Conservation (phyloP, 1,140 invertebrate genomes). For the Trichonephila inaurata region DNA sequence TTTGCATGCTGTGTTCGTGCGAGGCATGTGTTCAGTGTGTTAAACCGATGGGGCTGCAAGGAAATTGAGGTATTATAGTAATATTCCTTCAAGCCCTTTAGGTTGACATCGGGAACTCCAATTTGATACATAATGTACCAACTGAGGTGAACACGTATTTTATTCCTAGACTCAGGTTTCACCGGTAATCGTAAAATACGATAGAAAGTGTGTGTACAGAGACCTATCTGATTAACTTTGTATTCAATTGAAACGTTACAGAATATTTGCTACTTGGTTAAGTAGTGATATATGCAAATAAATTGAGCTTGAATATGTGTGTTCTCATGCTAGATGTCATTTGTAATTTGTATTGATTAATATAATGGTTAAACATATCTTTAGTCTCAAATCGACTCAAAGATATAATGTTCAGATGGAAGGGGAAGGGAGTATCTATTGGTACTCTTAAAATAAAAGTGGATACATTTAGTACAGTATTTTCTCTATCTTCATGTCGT, state of each 20-base stretch:
- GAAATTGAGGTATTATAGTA: slow-evolving; percentile 41
- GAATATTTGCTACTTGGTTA: too few species aligned
- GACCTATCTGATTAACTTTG: not conserved
- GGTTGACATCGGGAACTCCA: slow-evolving; percentile 1
- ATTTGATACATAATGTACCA: not conserved
- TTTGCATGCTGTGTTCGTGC: slow-evolving; percentile 33
- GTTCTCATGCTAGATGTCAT: too few species aligned
- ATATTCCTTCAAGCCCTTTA: slow-evolving; percentile 24
- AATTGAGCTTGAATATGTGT: too few species aligned
- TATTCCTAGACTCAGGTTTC: not conserved
- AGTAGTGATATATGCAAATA: too few species aligned
- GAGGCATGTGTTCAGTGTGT: not conserved
- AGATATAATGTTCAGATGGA: too few species aligned
- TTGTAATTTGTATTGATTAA: too few species aligned
- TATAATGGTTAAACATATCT: too few species aligned
- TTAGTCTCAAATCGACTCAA: too few species aligned
- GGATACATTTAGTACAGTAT: too few species aligned
- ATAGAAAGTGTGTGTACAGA: not conserved
- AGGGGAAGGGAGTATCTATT: too few species aligned
- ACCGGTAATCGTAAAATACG: not conserved
- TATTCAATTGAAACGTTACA: not conserved
- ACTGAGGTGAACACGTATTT: not conserved
- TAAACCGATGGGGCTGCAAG: slow-evolving; percentile 18
- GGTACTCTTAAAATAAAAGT: too few species aligned
- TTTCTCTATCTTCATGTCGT: too few species aligned